These are phyloP conservation scores for Riparia riparia DNA, from an alignment of 2,113 vertebrate genomes.

Conservation along the genomic window DNA sequence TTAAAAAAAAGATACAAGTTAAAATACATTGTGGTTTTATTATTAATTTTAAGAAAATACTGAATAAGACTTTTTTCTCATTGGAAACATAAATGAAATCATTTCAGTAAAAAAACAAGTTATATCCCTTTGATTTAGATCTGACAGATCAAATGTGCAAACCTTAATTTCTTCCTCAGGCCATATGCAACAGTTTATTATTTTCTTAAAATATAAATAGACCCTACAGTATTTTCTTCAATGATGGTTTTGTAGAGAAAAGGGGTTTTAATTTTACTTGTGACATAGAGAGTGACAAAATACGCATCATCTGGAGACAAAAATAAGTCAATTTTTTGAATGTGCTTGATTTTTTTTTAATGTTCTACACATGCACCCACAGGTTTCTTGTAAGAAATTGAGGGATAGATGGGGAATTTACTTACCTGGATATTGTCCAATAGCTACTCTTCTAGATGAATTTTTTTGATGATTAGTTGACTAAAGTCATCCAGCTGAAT, in stretches of 20 bases:
- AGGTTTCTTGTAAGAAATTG: not conserved
- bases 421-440: not conserved
- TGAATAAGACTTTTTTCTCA: not conserved
- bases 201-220: not conserved
- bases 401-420: not conserved
- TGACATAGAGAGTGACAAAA: not conserved
- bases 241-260: not conserved
- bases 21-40: not conserved
- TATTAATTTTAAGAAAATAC: not conserved
- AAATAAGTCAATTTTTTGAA: not conserved
- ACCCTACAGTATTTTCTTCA: not conserved
- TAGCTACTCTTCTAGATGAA: not conserved
- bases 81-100: not conserved
- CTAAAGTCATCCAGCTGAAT: not conserved
- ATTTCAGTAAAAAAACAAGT: not conserved
- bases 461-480: constrained; percentile 18
- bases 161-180: not conserved
- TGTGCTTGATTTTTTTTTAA: not conserved
- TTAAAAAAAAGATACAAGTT: not conserved
- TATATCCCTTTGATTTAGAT: not conserved
- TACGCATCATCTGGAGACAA: not conserved
- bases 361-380: not conserved
- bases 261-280: not conserved
- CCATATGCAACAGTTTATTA: not conserved
- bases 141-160: not conserved